Base-by-base conservation (phyloP, 2,888 invertebrate species). In the Polydesmus complanatus region DNA sequence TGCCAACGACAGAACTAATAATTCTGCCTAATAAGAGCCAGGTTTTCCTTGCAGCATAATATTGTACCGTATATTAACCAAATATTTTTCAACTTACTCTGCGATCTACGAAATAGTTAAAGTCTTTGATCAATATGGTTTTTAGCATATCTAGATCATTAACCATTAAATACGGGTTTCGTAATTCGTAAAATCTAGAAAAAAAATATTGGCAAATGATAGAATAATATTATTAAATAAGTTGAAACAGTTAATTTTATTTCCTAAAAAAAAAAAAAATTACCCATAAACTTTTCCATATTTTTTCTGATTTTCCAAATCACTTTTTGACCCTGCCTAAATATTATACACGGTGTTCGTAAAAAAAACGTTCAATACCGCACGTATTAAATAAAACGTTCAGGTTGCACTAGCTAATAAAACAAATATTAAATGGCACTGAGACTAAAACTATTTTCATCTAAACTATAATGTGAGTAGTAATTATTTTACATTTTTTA, bases 61-160 rank as follows among this genome's bases (percentile, higher is more conserved):
- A 26, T 51, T 51, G 22, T 51, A 11, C 22, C 11, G n/a, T 8
- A 18, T 26, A 3, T 25, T 2, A 53, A 53, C 25, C 27, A 27
- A 53, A 23, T 1, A n/a, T n/a, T 18, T 53, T 2, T 53, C n/a
- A n/a, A n/a, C 18, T 25, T 56, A 56, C 56, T 47, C 56, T 56
- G 27, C 56, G 27, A 23, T 56, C 48, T 47, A 47, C 25, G 56
- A 56, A 56, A 50, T 51, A 22, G 11, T 58, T 25, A 51, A 48
- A 50, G 19, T 50, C 51, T 51, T 58, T 58, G 5, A 58, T 51
- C 1, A 47, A 37, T 19, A 58, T 50, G 8, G 48, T 23, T 25
- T 58, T 58, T 14, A 58, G 48, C 11, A 58, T n/a, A 50, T 58
- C 51, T 51, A 51, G n/a, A 21, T 58, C 58, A 19, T 25, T 27